Conservation (phyloP, 30 jellyfish, hydroid and myxozoan genomes). For the Aurelia sp. region DNA sequence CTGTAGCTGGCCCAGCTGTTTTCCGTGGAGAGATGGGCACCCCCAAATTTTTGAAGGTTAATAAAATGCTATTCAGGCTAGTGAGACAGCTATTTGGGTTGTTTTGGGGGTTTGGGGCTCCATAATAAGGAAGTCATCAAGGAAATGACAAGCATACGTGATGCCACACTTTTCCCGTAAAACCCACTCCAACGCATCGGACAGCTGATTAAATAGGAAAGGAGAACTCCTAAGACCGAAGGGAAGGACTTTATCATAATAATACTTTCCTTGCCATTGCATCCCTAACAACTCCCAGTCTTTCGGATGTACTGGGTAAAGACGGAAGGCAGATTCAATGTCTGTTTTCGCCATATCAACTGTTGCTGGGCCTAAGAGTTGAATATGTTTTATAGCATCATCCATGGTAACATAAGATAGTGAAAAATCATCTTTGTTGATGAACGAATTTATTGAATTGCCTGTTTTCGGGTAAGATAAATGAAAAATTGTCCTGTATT, state of each 20-base stretch:
- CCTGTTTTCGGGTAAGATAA: too few relatives aligned
- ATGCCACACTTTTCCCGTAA: not conserved
- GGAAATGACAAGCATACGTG: constrained; percentile 4
- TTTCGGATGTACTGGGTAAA: not conserved
- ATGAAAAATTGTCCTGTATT: too few relatives aligned
- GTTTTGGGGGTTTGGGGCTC: not conserved
- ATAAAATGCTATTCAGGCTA: not conserved
- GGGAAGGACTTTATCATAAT: constrained; percentile 14
- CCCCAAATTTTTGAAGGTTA: constrained; percentile 26
- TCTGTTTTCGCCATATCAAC: too few relatives aligned
- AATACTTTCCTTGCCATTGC: constrained; percentile 9
- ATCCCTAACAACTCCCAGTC: constrained; percentile 33
- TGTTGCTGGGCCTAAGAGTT: too few relatives aligned
- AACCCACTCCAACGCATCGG: constrained; percentile 24
- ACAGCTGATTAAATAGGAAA: constrained; percentile 6
- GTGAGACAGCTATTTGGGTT: not conserved
- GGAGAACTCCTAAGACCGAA: constrained; percentile 14
- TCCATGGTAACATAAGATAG: too few relatives aligned
- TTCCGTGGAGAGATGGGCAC: constrained; percentile 61
- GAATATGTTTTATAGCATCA: not conserved
- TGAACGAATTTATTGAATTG: too few relatives aligned
- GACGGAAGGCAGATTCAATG: too few relatives aligned
- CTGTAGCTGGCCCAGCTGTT: constrained; percentile 79
- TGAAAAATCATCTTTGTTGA: too few relatives aligned
- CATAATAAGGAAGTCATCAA: constrained; percentile 22